phyloP scores from a whole-genome alignment of 2,888 invertebrate species.

The Sphaerophoria taeniata region DNA sequence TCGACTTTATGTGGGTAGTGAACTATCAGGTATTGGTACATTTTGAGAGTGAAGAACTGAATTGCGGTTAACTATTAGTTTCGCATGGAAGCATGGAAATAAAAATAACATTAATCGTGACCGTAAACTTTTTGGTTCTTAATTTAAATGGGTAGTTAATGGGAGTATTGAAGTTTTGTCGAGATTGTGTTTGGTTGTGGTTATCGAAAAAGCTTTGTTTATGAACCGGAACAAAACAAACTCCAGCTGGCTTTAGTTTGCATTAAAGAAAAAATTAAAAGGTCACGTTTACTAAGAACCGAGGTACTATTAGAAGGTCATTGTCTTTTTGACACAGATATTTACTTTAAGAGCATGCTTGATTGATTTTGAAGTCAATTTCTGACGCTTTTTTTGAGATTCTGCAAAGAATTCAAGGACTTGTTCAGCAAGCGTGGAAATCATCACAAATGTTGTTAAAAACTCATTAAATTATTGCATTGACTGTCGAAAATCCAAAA shows the following conservation, averaged over 20 bases:
- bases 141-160: slow-evolving; percentile 30
- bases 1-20: slow-evolving; percentile 47
- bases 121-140: slow-evolving; percentile 53
- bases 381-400: not conserved
- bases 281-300: too few relatives aligned
- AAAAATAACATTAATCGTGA: slow-evolving; percentile 36
- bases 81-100: slow-evolving; percentile 24
- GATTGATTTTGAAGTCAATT: not conserved
- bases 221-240: not conserved
- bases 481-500: too few relatives aligned
- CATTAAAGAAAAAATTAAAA: not conserved
- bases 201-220: slow-evolving; percentile 12
- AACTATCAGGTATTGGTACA: slow-evolving; percentile 68
- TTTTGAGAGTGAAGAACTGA: slow-evolving; percentile 28
- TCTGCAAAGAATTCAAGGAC: not conserved
- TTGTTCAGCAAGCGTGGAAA: too few relatives aligned
- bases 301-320: not conserved
- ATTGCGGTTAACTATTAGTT: slow-evolving; percentile 43
- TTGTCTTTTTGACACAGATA: not conserved
- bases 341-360: not conserved
- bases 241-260: not conserved
- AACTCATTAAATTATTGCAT: too few relatives aligned
- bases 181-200: not conserved
- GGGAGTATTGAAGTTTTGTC: not conserved
- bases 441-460: too few relatives aligned